Evolutionary conservation across 2,888 invertebrate species (phyloP).

Genomic region (Colletes collaris): DNA sequence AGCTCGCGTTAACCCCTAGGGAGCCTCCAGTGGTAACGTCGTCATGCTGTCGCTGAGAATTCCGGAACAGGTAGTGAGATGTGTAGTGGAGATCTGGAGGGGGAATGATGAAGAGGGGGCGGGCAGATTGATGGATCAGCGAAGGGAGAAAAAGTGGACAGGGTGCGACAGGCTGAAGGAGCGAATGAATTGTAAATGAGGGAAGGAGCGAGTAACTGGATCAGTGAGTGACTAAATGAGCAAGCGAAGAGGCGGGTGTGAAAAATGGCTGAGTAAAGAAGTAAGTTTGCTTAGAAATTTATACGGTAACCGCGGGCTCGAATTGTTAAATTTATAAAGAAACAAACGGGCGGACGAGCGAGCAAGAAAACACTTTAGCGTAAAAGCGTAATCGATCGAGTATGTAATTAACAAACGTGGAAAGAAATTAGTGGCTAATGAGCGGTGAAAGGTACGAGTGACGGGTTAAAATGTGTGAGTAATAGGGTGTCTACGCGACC

Average conservation of each 20-base stretch:
- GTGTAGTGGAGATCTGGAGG: conserved; percentile 30
- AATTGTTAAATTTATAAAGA: too few species aligned
- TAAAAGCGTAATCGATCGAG: too few species aligned
- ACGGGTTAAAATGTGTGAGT: not conserved
- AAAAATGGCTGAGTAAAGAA: not conserved
- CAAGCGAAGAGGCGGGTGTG: not conserved
- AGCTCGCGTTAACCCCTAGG: conserved; percentile 53
- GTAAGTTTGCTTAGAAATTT: not conserved
- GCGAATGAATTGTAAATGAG: conserved; percentile 26
- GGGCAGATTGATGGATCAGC: conserved; percentile 29
- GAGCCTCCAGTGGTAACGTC: conserved; percentile 47
- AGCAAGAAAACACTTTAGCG: too few species aligned
- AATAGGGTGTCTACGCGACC: not conserved
- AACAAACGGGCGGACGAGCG: too few species aligned
- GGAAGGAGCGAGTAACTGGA: not conserved
- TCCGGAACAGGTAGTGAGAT: conserved; percentile 35
- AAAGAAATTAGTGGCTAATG: not conserved
- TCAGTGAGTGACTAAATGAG: not conserved
- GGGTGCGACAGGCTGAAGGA: too few species aligned
- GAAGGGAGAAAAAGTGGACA: not conserved
- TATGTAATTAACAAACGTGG: not conserved
- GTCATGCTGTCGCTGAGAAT: conserved; percentile 45
- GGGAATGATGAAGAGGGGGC: not conserved
- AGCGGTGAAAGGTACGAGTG: not conserved
- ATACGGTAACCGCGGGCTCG: too few species aligned